Conservation (phyloP, 2,797 vertebrate genomes). For the Mycteria americana region DNA sequence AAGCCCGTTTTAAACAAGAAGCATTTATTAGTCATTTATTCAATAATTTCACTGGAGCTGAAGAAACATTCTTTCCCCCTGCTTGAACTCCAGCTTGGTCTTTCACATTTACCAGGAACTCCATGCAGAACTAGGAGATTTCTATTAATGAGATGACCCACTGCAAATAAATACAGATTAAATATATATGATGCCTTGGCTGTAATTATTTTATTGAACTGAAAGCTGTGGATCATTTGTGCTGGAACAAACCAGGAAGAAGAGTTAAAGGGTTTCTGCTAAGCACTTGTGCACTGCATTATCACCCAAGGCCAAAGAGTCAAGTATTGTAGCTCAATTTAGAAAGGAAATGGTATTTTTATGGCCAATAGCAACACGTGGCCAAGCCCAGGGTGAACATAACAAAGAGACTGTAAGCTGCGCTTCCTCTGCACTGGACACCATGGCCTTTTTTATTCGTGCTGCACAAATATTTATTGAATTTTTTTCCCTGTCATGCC, state of each 20-base stretch:
- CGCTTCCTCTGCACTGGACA: background rate
- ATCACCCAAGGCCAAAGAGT: constrained; percentile 37
- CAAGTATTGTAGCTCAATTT: constrained; percentile 30
- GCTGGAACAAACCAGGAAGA: constrained; percentile 3
- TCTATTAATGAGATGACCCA: background rate
- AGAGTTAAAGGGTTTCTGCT: background rate
- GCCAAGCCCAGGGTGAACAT: background rate
- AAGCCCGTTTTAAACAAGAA: background rate
- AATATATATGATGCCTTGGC: background rate
- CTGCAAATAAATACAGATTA: background rate
- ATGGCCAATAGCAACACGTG: background rate
- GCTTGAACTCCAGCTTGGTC: background rate
- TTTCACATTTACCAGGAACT: background rate
- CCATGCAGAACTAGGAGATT: background rate
- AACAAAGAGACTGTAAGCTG: background rate
- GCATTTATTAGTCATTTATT: background rate
- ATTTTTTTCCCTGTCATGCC: background rate
- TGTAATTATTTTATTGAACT: background rate
- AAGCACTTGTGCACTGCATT: background rate
- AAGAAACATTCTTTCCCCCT: background rate
- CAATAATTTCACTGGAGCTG: background rate
- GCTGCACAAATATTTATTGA: background rate
- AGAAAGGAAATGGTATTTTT: constrained; percentile 61
- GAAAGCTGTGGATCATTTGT: background rate
- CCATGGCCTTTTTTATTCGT: background rate